These are phyloP conservation scores for Onthophagus sagittarius DNA, from an alignment of 2,888 invertebrate species.

Conservation along the genomic window DNA sequence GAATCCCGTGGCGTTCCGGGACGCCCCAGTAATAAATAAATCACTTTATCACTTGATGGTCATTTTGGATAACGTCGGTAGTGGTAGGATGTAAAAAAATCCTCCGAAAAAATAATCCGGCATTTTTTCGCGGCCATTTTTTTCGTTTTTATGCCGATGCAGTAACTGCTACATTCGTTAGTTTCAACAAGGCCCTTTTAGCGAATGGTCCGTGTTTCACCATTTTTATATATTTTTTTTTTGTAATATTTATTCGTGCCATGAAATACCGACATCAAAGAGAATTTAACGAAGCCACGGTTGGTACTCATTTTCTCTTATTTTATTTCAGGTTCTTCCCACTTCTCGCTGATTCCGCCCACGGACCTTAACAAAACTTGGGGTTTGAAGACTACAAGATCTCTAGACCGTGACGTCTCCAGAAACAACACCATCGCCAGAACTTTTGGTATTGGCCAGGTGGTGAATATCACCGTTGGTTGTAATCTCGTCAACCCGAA, in stretches of 20 bases:
- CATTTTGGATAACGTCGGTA: background rate
- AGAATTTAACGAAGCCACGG: background rate
- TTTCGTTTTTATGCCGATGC: background rate
- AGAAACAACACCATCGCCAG: conserved; percentile 29
- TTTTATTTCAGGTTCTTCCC: conserved; percentile 19
- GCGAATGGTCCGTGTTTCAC: background rate
- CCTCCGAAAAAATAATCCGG: background rate
- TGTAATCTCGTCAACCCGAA: conserved; percentile 48
- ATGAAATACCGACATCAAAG: background rate
- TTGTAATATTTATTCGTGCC: background rate
- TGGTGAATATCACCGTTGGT: conserved; percentile 41
- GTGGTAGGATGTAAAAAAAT: background rate
- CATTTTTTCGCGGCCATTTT: background rate
- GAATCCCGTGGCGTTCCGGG: background rate
- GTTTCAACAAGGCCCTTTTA: background rate
- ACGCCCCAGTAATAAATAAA: background rate
- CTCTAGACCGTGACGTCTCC: conserved; percentile 32
- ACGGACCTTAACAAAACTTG: conserved; percentile 32
- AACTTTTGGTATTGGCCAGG: conserved; percentile 45
- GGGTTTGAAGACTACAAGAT: conserved; percentile 43
- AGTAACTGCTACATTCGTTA: background rate
- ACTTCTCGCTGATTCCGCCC: conserved; percentile 31
- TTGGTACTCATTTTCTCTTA: background rate
- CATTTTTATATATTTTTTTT: background rate
- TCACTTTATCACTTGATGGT: background rate